These are phyloP conservation scores for Acrossocheilus fasciatus DNA, from an alignment of 2,797 vertebrate genomes.

Conservation along the genomic window DNA sequence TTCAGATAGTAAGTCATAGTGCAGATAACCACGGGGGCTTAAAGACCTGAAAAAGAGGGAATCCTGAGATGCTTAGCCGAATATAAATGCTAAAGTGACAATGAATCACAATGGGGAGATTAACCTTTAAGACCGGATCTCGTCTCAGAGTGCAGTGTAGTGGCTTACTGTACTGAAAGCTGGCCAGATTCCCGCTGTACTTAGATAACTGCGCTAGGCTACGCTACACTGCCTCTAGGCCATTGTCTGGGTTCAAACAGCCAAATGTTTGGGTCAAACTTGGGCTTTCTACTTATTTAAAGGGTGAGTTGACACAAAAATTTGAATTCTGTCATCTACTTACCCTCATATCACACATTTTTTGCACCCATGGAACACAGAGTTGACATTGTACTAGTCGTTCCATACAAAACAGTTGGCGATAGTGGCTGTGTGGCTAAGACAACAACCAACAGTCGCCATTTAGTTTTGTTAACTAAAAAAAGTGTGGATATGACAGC, in stretches of 20 bases:
- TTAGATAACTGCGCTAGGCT: slow-evolving; percentile 41
- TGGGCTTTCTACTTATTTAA: slow-evolving; percentile 14
- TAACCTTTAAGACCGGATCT: slow-evolving; percentile 70
- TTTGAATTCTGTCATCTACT: neutral
- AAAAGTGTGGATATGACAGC: neutral
- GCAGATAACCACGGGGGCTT: slow-evolving; percentile 66
- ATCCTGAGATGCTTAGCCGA: slow-evolving; percentile 66
- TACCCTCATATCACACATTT: neutral
- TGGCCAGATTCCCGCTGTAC: slow-evolving; percentile 46
- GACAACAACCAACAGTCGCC: neutral
- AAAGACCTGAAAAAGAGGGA: slow-evolving; percentile 63
- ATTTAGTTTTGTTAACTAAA: neutral
- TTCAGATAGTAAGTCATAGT: slow-evolving; percentile 68
- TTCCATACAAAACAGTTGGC: neutral
- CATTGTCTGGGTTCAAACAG: slow-evolving; percentile 30
- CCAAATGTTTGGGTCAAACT: slow-evolving; percentile 42
- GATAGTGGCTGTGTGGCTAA: neutral
- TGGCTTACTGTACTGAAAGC: slow-evolving; percentile 58
- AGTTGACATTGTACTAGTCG: neutral
- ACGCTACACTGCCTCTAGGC: slow-evolving; percentile 27
- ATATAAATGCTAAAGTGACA: slow-evolving; percentile 70
- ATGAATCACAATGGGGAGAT: slow-evolving; percentile 72
- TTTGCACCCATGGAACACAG: neutral
- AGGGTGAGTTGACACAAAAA: slow-evolving; percentile 14
- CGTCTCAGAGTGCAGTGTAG: slow-evolving; percentile 58